Base-by-base conservation (phyloP, 2,113 vertebrate species). In the Carettochelys insculpta region DNA sequence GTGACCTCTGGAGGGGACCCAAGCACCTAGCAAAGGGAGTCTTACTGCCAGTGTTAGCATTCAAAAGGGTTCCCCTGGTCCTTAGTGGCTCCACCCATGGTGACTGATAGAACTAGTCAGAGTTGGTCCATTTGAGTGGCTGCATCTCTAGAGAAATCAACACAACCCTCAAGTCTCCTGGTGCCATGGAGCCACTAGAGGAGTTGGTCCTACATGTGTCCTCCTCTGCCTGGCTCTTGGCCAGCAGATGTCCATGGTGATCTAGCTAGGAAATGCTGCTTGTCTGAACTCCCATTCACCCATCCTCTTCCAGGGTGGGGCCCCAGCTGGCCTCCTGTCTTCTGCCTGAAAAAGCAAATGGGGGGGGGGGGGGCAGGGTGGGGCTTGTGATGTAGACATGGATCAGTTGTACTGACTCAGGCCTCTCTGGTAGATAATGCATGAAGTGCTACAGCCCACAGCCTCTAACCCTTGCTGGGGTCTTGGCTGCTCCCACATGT, bases 401-500 rank as follows among this genome's bases (percentile, higher is more conserved):
- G 16, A 1, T 61, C 14, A n/a, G 6, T 17, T 16, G 58, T 17
- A 8, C 58, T 61, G n/a, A 20, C 22, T 38, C 85, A 34, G 31
- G 7, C 48, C 97, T 71, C 10, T 38, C 12, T 77, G 93, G 29
- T 94, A 98, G 98, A 93, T 98, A 52, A 95, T 98, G 89, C 98
- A 98, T 12, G 96, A 97, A 47, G 89, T 94, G 3, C 97, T 98
- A 27, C 98, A 98, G 88, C 98, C 97, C 0, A 8, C 9, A 1
- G 88, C 93, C 11, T 31, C 92, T 1, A 98, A 92, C 86, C 98
- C 98, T 0, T 99, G 99, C 48, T 86, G 90, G 27, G 76, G 45
- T 0, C 82, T 96, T 0, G 90, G 41, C 19, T 99, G 99, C 91
- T 99, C 99, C 85, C 98, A 99, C 82, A 50, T 99, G 47, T 99